Evolutionary conservation across 2,113 vertebrate species (phyloP), one percentile per base, ranked within the genome.

Genomic region (Ramphastos sulfuratus): DNA sequence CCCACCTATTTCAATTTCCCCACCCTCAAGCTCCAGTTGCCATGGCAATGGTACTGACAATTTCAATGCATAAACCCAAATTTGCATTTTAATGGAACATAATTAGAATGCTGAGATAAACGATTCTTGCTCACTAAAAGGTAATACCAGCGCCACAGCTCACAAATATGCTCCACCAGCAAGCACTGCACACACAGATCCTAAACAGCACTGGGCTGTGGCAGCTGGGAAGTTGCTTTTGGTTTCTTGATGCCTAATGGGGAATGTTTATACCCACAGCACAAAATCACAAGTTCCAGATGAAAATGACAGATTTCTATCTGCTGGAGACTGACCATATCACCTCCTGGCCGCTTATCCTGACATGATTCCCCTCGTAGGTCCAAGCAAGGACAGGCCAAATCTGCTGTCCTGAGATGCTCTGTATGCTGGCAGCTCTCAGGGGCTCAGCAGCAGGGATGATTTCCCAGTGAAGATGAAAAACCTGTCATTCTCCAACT

Each of bases 71-170:
- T 84, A 73, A 89, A 86, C 83, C 65, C 67, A 93, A 96, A 97
- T 97, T 97, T 97, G 95, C 97, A 97, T 98, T 97, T 98, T 98
- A 97, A 98, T 97, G 93, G 94, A 59, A 95, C 67, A 85, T 96
- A 97, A 97, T 97, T 97, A 97, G 97, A 97, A 96, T 90, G 94
- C 94, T 89, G 94, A 96, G 92, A 96, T 96, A 96, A 97, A 96
- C 21, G 82, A 92, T 92, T 95, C 93, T 93, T 88, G 87, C 90
- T 77, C 2, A 0, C 92, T 92, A 82, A 90, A 94, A 96, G 87
- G 90, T 96, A 95, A 85, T 76, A 94, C 52, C 85, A 92, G 78
- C 3, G 13, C 82, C 63, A 83, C 72, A 91, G 81, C 88, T 93
- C 80, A 79, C 76, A 92, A 93, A 91, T 63, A 66, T 52, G 39